phyloP scores from a whole-genome alignment of 35 echinoderm and acorn worm species.

The Apostichopus californicus region DNA sequence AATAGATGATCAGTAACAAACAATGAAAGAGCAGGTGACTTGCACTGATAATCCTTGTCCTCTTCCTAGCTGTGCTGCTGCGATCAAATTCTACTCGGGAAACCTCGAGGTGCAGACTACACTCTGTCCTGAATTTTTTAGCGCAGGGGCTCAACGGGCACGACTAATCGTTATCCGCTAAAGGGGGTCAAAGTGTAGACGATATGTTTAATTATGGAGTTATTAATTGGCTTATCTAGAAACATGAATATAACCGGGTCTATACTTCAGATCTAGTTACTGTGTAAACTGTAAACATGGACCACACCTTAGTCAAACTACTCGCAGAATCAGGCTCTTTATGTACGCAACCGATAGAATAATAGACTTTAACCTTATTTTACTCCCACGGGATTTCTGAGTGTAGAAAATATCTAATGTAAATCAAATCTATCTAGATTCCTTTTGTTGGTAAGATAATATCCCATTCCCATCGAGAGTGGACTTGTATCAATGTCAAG shows the following conservation, averaged over 20 bases:
- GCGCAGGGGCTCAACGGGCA: background rate
- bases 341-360: no score
- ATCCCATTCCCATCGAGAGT: no score
- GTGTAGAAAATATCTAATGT: background rate
- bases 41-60: no score
- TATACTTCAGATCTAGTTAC: background rate
- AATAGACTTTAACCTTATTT: background rate
- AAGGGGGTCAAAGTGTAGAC: background rate
- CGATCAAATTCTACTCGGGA: no score
- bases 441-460: background rate
- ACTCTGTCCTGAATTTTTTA: background rate
- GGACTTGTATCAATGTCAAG: no score
- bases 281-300: background rate
- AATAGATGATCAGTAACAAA: no score
- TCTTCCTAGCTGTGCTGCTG: no score
- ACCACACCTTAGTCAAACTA: background rate
- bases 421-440: background rate
- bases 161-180: no score
- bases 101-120: no score
- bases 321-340: no score
- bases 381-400: background rate
- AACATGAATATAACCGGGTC: background rate
- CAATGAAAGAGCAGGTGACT: no score
- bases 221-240: background rate
- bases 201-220: background rate